phyloP scores from a whole-genome alignment of 37 sponge, comb jelly and placozoan species.

The Crambe crambe region DNA sequence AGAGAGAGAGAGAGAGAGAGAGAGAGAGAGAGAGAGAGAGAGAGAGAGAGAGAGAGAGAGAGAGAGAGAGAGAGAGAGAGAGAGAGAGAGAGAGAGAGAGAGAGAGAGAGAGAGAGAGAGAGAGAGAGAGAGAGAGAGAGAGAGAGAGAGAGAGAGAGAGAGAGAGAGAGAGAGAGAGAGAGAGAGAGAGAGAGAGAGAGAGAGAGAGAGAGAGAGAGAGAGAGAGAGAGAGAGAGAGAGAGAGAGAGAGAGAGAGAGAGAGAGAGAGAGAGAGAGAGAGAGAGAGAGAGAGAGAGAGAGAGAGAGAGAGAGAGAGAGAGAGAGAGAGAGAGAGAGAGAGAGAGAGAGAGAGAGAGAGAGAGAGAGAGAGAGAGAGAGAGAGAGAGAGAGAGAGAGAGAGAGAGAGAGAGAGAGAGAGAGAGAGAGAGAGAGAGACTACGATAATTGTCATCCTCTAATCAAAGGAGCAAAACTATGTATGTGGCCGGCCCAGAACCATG shows the following conservation, averaged over 20 bases:
- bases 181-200: background rate
- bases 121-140: background rate
- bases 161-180: background rate
- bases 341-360: background rate
- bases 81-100: background rate
- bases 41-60: background rate
- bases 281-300: background rate
- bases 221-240: background rate
- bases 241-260: background rate
- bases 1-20: background rate
- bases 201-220: background rate
- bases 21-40: background rate
- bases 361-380: too few relatives aligned
- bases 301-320: background rate
- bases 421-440: background rate
- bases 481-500: too few relatives aligned
- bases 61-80: background rate
- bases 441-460: background rate
- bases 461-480: too few relatives aligned
- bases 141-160: background rate
- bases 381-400: background rate
- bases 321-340: background rate
- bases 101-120: background rate
- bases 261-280: slow-evolving; percentile 4
- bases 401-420: background rate